phyloP scores from a whole-genome alignment of 2,113 vertebrate genomes.

The Nycticryphes semicollaris region DNA sequence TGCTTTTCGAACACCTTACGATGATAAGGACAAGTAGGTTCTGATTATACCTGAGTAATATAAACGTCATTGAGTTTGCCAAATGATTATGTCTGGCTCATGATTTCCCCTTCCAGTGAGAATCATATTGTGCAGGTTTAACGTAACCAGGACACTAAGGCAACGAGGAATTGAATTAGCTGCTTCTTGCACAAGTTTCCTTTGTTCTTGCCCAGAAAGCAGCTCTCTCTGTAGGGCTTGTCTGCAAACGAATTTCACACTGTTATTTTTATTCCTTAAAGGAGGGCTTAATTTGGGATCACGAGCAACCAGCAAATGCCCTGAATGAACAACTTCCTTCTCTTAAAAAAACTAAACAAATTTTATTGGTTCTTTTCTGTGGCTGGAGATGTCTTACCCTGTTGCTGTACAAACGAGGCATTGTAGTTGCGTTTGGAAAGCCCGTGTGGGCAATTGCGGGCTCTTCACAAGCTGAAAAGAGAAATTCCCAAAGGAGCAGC shows the following conservation, averaged over 20 bases:
- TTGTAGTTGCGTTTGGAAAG: background rate
- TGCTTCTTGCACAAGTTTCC: background rate
- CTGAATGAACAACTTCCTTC: background rate
- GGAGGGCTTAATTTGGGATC: background rate
- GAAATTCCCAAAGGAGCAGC: background rate
- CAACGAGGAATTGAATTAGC: conserved; percentile 3
- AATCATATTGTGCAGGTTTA: background rate
- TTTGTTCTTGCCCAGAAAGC: background rate
- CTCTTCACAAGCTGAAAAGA: background rate
- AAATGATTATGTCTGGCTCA: conserved; percentile 56
- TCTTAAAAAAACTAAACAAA: background rate
- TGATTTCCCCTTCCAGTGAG: conserved; percentile 45
- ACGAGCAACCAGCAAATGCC: background rate
- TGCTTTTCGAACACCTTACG: conserved; percentile 61
- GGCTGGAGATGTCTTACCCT: background rate
- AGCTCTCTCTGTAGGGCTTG: background rate
- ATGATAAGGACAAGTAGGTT: conserved; percentile 26
- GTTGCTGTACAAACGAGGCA: background rate
- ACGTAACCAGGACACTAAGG: background rate
- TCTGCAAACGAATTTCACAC: background rate
- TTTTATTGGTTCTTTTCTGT: background rate
- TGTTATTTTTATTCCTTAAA: background rate
- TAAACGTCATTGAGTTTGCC: conserved; percentile 61
- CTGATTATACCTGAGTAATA: conserved; percentile 63
- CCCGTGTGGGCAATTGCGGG: background rate